Conservation (phyloP, 2,888 invertebrate species). For the Scrobipalpa atriplicella region DNA sequence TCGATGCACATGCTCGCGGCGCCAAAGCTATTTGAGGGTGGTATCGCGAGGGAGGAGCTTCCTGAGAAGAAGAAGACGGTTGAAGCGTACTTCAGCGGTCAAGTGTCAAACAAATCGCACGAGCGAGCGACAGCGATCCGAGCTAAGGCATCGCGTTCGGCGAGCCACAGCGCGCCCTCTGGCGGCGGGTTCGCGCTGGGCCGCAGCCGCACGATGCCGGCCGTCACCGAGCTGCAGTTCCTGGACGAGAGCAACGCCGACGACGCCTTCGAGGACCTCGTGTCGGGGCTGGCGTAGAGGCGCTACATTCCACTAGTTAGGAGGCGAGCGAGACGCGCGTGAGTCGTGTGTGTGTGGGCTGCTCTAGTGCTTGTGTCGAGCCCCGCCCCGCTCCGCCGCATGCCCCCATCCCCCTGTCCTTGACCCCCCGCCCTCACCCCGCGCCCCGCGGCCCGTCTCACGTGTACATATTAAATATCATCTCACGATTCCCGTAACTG, state of each 20-base stretch:
- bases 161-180: conserved; percentile 54
- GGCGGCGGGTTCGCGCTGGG: conserved; percentile 79
- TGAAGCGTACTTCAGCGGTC: conserved; percentile 87
- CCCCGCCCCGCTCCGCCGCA: conserved; percentile 47
- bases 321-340: conserved; percentile 79
- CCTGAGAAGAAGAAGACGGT: conserved; percentile 88
- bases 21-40: conserved; percentile 92
- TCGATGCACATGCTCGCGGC: conserved; percentile 89
- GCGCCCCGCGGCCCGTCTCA: conserved; percentile 39
- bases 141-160: conserved; percentile 50
- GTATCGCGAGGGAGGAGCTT: conserved; percentile 86
- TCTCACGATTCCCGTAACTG: conserved; percentile 71
- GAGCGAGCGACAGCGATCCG: conserved; percentile 37
- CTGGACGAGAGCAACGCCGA: conserved; percentile 93
- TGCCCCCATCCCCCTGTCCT: conserved; percentile 22
- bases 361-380: conserved; percentile 66
- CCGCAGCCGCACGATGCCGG: conserved; percentile 90
- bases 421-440: conserved; percentile 37
- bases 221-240: conserved; percentile 85
- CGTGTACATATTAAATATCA: conserved; percentile 65
- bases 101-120: conserved; percentile 35
- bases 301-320: conserved; percentile 75
- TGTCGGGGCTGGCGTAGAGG: conserved; percentile 82
- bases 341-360: conserved; percentile 80
- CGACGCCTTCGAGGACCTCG: conserved; percentile 93